phyloP scores from a whole-genome alignment of 1,140 invertebrate species.

The Phocides pigmalion region DNA sequence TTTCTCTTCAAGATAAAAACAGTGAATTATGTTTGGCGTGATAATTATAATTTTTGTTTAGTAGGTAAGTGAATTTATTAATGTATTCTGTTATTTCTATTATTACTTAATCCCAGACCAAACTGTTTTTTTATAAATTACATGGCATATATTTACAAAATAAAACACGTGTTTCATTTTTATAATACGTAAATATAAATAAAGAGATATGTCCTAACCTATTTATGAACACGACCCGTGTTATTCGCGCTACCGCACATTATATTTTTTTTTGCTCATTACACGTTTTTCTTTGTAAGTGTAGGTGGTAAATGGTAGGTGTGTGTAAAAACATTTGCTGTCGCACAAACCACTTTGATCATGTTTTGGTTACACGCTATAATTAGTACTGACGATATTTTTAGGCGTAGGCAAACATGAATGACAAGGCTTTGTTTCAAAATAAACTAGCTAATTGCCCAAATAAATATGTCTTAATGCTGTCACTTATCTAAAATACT shows the following conservation, averaged over 20 bases:
- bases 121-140: too few species aligned
- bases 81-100: too few species aligned
- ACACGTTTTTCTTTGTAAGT: neutral
- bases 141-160: too few species aligned
- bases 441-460: neutral
- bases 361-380: neutral
- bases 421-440: neutral
- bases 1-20: too few species aligned
- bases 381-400: neutral
- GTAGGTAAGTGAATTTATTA: too few species aligned
- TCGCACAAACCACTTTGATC: neutral
- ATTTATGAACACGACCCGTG: neutral
- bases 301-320: neutral
- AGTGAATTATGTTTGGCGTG: too few species aligned
- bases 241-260: neutral
- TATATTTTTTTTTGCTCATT: neutral
- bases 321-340: neutral
- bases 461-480: neutral
- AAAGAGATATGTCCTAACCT: too few species aligned
- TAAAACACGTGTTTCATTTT: too few species aligned
- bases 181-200: too few species aligned
- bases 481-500: too few species aligned
- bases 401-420: neutral
- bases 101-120: too few species aligned
- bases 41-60: too few species aligned